A percentile compares a stretch with the other conserved stretches of the same genome.
phyloP scores from a whole-genome alignment of 1,140 invertebrate species.

The Drosophila orosa region DNA sequence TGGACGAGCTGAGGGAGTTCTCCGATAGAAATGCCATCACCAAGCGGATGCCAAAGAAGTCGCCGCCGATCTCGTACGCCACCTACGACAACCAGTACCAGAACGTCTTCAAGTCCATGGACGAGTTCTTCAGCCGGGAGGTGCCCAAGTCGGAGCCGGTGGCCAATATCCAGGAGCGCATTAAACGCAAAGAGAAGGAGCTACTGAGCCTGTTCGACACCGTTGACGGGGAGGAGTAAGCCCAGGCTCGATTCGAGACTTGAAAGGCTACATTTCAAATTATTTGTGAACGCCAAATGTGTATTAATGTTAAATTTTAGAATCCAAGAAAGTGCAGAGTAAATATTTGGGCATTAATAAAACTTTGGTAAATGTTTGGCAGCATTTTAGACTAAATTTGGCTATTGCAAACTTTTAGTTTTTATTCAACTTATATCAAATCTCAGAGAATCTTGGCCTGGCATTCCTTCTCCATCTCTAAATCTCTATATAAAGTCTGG shows the following conservation, averaged over 20 bases:
- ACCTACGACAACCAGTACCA: slow-evolving; percentile 41
- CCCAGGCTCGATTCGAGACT: slow-evolving; percentile 1
- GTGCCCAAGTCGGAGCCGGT: slow-evolving; percentile 70
- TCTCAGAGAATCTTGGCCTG: neutral
- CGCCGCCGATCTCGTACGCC: slow-evolving; percentile 12
- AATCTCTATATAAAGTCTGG: neutral
- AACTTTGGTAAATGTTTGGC: neutral
- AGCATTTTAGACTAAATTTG: too few relatives aligned
- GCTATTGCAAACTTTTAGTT: too few relatives aligned
- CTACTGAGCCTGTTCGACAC: slow-evolving; percentile 70
- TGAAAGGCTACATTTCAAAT: slow-evolving; percentile 21
- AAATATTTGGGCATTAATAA: neutral
- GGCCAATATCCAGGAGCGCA: slow-evolving; percentile 64
- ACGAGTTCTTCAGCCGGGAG: slow-evolving; percentile 66
- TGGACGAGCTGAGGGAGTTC: slow-evolving; percentile 71
- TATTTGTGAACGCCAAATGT: slow-evolving; percentile 12
- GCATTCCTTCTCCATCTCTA: neutral
- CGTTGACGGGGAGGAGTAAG: slow-evolving; percentile 37
- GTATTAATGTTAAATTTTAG: neutral
- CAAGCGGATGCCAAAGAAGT: slow-evolving; percentile 55
- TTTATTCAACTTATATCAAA: neutral
- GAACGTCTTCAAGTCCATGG: slow-evolving; percentile 72
- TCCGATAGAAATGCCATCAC: slow-evolving; percentile 62
- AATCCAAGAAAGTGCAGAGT: neutral
- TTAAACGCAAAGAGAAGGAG: slow-evolving; percentile 72